These are phyloP conservation scores for Amiota minor DNA, from an alignment of 2,888 invertebrate species.

Conservation along the genomic window DNA sequence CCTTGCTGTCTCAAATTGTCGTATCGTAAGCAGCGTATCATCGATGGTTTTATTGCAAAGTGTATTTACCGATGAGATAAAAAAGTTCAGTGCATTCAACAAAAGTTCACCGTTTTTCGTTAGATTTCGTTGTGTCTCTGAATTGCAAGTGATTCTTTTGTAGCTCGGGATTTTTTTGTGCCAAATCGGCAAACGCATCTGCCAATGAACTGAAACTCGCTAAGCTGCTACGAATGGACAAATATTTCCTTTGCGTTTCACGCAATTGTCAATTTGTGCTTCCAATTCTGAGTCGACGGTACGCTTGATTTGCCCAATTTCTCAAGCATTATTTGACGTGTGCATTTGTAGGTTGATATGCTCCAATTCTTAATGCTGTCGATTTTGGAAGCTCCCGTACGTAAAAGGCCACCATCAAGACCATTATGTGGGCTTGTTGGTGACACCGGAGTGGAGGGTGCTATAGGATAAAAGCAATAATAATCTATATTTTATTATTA, in stretches of 20 bases:
- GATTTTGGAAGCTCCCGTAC: constrained; percentile 81
- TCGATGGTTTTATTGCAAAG: constrained; percentile 98
- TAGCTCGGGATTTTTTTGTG: constrained; percentile 95
- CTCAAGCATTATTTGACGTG: constrained; percentile 95
- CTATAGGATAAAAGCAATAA: constrained; percentile 54
- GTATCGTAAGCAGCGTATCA: constrained; percentile 84
- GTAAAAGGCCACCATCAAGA: constrained; percentile 63
- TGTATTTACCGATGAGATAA: constrained; percentile 95
- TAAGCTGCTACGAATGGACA: constrained; percentile 85
- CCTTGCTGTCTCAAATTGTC: constrained; percentile 79
- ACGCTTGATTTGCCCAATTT: constrained; percentile 93
- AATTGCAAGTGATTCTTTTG: constrained; percentile 96
- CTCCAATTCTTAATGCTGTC: constrained; percentile 97
- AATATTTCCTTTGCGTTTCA: constrained; percentile 95
- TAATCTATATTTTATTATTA: not conserved
- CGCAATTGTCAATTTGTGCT: constrained; percentile 91
- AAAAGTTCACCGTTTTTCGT: constrained; percentile 95
- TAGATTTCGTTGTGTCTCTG: constrained; percentile 94
- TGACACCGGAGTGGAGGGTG: constrained; percentile 75
- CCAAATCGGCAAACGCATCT: constrained; percentile 94
- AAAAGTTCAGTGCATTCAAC: constrained; percentile 94
- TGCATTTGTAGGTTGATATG: constrained; percentile 98
- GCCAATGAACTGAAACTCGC: constrained; percentile 87
- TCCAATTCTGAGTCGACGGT: constrained; percentile 95
- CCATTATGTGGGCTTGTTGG: constrained; percentile 70